These are phyloP conservation scores for Colostygia pectinataria DNA, from an alignment of 2,888 invertebrate genomes.

Conservation along the genomic window DNA sequence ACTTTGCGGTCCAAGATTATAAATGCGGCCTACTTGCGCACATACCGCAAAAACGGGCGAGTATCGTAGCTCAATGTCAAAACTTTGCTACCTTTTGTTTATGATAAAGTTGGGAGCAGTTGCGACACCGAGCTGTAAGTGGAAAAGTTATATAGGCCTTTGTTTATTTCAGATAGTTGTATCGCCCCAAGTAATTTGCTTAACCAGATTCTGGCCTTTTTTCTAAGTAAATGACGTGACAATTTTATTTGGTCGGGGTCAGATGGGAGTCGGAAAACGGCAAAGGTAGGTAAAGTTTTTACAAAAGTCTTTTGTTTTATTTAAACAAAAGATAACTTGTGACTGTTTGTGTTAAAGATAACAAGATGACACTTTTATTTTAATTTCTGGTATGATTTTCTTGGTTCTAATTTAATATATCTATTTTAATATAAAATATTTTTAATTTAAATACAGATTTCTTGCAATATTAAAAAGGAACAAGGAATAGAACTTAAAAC, in stretches of 20 bases:
- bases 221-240: slow-evolving; percentile 25
- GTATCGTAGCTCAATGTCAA: slow-evolving; percentile 47
- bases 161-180: slow-evolving; percentile 50
- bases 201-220: slow-evolving; percentile 38
- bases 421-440: no score
- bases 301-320: slow-evolving; percentile 23
- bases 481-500: no score
- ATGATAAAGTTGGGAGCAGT: slow-evolving; percentile 55
- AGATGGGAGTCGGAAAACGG: slow-evolving; percentile 13
- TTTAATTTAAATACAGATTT: no score
- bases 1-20: slow-evolving; percentile 38
- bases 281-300: slow-evolving; percentile 13
- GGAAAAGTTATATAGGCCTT: slow-evolving; percentile 54
- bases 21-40: slow-evolving; percentile 40
- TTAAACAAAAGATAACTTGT: slow-evolving; percentile 13
- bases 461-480: no score
- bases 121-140: slow-evolving; percentile 53
- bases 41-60: slow-evolving; percentile 44
- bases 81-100: slow-evolving; percentile 60
- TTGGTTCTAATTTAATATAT: no score
- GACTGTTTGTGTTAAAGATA: slow-evolving; percentile 13
- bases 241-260: slow-evolving; percentile 26
- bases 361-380: slow-evolving; percentile 15
- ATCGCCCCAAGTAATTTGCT: slow-evolving; percentile 44
- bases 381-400: neutral